Base-by-base conservation (phyloP, 2,797 vertebrate species). In the Phaenicophaeus curvirostris region DNA sequence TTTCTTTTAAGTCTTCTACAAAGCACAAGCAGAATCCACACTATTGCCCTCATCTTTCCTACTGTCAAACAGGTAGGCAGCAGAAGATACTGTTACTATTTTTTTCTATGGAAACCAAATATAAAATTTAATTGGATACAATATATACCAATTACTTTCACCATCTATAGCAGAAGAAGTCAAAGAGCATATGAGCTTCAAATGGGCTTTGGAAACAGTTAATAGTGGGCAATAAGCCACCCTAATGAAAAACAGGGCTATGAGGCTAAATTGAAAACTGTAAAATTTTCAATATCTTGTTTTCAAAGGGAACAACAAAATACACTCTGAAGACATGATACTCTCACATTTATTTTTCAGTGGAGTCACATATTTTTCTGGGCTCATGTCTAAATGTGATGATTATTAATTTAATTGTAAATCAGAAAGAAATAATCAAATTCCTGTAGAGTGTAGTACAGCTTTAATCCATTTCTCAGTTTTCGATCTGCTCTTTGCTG, bases 191-290 rank as follows among this genome's bases (percentile, higher is more conserved):
- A 62, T 18, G 24, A 53, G 15, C 68, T 96, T 93, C 3, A 0
- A 91, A 90, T 14, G 67, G n/a, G 16, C 72, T 93, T 94, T 77
- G 46, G 68, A 92, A 81, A 71, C 25, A 87, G 48, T 39, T 83
- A 85, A 87, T 57, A 58, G 37, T 46, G 62, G 53, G 54, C 55
- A 93, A 76, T 85, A 93, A 86, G 33, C 50, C 78, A 91, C 89
- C 95, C 84, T 91, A 95, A 95, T 89, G 72, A 95, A 95, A 96
- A 96, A 9, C 63, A 96, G 46, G 69, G 48, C n/a, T 92, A 92
- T 91, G 75, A 73, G 57, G 31, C 69, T 79, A 78, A 92, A 66
- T 62, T 68, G 31, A 81, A 91, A 95, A 80, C 89, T 83, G 48
- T 17, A 73, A 31, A 68, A 61, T 62, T 91, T 92, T 81, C 74